Evolutionary conservation across 2,888 invertebrate species (phyloP), one percentile per base, ranked within the genome.

Genomic region (Lasioglossum vierecki): DNA sequence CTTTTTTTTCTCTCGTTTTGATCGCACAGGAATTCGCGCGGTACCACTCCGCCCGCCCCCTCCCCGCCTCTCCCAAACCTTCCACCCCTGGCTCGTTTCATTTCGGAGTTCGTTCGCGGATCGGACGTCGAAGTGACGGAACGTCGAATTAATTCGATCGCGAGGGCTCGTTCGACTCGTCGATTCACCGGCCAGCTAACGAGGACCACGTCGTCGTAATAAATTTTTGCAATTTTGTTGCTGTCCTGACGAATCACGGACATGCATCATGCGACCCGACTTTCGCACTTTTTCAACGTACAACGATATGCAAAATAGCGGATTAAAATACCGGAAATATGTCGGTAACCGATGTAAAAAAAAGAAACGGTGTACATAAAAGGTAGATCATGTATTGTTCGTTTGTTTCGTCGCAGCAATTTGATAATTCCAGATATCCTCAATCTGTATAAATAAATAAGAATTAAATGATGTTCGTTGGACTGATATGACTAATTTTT

Each of bases 91-190:
- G 4, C 18, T 8, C n/a, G n/a, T 73, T 15, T 68, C 26, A 13
- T 76, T 18, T 46, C 39, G 26, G n/a, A 70, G 8, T 4, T 26
- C 49, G 46, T 46, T 46, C 63, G 41, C 72, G 41, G 46, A 35
- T 41, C 44, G 26, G 3, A 15, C 49, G 41, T 26, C 44, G 70
- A 73, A 70, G 81, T 76, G 80, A 80, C 81, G 82, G 83, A 76
- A 63, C 72, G 83, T 46, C 44, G 83, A 76, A 83, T 81, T 76
- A 53, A 83, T 80, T 80, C 83, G 80, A 46, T 53, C 80, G 82
- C 57, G 46, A 60, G 70, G 39, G 60, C 26, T 75, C 46, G 68
- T 68, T 41, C 41, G 74, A 79, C 57, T 70, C 82, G 80, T 26
- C 57, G 68, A 18, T 30, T 18, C 66, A 18, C 30, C 18, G 4